A percentile compares a stretch with the other conserved stretches of the same genome.
These are phyloP conservation scores for Cossypha niveicapilla DNA, from an alignment of 2,797 vertebrate genomes.

Conservation along the genomic window DNA sequence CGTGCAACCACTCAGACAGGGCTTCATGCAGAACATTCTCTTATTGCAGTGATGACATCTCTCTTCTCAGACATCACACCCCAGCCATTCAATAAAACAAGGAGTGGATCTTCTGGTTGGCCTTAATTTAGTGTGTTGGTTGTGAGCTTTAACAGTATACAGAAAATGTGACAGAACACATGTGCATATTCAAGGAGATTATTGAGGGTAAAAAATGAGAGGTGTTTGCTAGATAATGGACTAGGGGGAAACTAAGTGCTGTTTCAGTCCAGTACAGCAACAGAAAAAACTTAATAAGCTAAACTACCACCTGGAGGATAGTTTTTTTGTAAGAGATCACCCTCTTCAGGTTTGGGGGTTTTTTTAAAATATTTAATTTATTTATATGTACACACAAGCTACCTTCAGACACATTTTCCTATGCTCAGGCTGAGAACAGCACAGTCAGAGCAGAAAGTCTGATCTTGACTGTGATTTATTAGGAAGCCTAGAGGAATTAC, in stretches of 20 bases:
- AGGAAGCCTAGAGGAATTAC: not conserved
- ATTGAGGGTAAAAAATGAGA: not conserved
- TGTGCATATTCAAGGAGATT: not conserved
- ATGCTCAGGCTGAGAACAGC: not conserved
- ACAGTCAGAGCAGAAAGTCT: not conserved
- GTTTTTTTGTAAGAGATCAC: not conserved
- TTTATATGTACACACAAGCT: not conserved
- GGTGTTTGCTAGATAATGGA: not conserved
- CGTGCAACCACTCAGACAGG: not conserved
- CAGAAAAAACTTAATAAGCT: not conserved
- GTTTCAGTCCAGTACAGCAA: not conserved
- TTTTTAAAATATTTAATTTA: not conserved
- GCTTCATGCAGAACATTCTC: not conserved
- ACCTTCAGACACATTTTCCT: not conserved
- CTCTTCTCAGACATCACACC: not conserved
- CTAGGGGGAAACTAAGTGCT: not conserved
- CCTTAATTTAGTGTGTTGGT: not conserved
- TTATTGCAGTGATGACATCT: not conserved
- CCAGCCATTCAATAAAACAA: not conserved
- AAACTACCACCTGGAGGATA: not conserved
- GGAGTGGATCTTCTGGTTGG: not conserved
- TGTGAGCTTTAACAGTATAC: not conserved
- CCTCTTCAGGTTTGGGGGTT: accelerated
- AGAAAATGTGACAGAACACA: not conserved
- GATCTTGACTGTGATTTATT: not conserved